Percentiles rank a stretch among this genome's conserved stretches.
Conservation (phyloP, 1,140 invertebrate species). For the Drosophila parabipectinata region DNA sequence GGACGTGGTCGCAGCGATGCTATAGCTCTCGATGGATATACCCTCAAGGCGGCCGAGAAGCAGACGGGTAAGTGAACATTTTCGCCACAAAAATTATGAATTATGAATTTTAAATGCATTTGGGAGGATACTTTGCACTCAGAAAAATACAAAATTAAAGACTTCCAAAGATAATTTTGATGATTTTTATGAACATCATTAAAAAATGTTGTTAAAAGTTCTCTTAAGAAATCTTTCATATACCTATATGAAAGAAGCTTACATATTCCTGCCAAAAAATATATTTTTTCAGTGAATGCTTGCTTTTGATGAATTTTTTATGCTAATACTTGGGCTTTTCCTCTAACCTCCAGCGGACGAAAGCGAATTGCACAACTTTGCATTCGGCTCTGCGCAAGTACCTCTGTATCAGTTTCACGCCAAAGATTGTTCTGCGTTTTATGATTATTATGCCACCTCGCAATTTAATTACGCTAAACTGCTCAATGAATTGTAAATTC, state of each 20-base stretch:
- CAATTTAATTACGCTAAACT: constrained; percentile 81
- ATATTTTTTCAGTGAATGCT: constrained; percentile 2
- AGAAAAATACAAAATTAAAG: not conserved
- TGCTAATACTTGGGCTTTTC: constrained; percentile 39
- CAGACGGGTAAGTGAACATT: constrained; percentile 88
- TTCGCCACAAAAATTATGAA: constrained; percentile 38
- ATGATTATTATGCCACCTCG: constrained; percentile 65
- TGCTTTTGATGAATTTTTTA: constrained; percentile 63
- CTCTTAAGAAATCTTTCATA: not conserved
- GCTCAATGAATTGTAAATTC: constrained; percentile 81
- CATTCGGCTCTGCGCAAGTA: constrained; percentile 9
- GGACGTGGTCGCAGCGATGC: constrained; percentile 87
- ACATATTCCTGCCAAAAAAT: too few species aligned
- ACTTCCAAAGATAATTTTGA: not conserved
- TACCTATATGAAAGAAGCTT: too few species aligned
- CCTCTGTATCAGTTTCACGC: constrained; percentile 31
- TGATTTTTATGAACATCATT: too few species aligned
- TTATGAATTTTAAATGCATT: constrained; percentile 41
- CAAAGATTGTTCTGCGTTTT: constrained; percentile 29
- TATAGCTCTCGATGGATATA: constrained; percentile 87
- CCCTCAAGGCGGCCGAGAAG: constrained; percentile 91
- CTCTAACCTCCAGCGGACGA: constrained; percentile 1
- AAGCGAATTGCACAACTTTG: constrained; percentile 56
- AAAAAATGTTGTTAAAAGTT: too few species aligned
- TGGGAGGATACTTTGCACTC: constrained; percentile 20